A percentile compares a stretch with the other conserved stretches of the same genome.
Evolutionary conservation across 2,797 vertebrate genomes (phyloP).

Genomic region (Podargus strigoides): DNA sequence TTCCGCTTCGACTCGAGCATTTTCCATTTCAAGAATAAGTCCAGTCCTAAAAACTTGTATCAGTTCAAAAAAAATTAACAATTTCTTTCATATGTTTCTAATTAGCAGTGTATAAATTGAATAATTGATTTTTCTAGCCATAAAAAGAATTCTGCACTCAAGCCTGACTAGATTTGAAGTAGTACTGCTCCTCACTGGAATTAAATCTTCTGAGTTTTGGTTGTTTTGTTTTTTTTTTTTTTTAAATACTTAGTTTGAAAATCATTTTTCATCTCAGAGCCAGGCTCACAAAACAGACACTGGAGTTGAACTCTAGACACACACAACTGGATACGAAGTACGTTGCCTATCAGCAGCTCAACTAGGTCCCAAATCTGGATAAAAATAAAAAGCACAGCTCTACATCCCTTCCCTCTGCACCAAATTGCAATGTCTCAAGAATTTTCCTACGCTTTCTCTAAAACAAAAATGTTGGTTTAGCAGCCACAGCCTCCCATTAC

Average conservation of each 20-base stretch:
- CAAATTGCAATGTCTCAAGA: accelerated
- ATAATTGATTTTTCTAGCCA: not conserved
- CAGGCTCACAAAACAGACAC: not conserved
- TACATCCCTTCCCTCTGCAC: not conserved
- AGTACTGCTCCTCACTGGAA: not conserved
- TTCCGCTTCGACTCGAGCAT: not conserved
- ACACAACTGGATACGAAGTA: not conserved
- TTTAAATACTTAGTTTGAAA: not conserved
- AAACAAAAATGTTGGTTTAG: not conserved
- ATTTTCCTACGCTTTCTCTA: not conserved
- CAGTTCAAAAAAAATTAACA: not conserved
- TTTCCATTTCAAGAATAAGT: not conserved
- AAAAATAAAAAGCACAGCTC: not conserved
- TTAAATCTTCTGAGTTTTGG: not conserved
- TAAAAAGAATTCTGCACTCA: not conserved
- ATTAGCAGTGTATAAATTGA: not conserved
- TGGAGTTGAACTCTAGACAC: not conserved
- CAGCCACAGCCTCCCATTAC: not conserved
- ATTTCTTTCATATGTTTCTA: not conserved
- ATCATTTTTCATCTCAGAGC: not conserved
- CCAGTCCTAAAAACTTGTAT: not conserved
- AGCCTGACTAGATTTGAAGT: not conserved
- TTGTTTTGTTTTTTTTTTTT: no score
- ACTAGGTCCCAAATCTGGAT: not conserved
- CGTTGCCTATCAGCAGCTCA: not conserved